Evolutionary conservation across 2,888 invertebrate genomes (phyloP).

Genomic region (Zootermopsis nevadensis): DNA sequence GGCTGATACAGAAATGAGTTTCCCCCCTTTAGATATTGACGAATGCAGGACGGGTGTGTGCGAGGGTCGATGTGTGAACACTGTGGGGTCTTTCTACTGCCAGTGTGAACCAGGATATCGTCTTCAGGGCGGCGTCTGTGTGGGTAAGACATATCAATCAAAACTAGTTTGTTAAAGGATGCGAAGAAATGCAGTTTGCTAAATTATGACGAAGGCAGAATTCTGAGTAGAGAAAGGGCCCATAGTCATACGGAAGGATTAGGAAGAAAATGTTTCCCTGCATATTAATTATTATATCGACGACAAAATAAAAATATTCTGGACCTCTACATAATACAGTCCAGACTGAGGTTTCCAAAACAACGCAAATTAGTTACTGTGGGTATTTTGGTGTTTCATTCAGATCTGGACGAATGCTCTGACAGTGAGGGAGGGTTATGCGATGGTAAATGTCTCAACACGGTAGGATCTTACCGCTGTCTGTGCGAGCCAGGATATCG

Average conservation of each 20-base stretch:
- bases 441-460: constrained; percentile 55
- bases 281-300: no score
- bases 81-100: constrained; percentile 59
- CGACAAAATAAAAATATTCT: no score
- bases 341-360: no score
- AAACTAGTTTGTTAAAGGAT: not conserved
- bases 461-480: constrained; percentile 55
- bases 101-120: constrained; percentile 58
- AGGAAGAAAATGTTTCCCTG: no score
- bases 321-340: no score
- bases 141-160: constrained; percentile 53
- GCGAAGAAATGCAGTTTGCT: no score
- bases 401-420: constrained; percentile 55
- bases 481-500: constrained; percentile 56
- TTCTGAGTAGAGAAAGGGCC: no score
- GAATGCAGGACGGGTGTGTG: constrained; percentile 59
- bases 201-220: no score
- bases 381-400: not conserved
- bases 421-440: constrained; percentile 49
- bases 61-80: constrained; percentile 59
- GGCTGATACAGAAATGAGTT: no score
- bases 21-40: constrained; percentile 58
- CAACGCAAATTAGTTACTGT: not conserved
- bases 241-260: no score
- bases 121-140: constrained; percentile 52